phyloP scores from a whole-genome alignment of 2,797 vertebrate species.

The Microctenopoma lineatum region DNA sequence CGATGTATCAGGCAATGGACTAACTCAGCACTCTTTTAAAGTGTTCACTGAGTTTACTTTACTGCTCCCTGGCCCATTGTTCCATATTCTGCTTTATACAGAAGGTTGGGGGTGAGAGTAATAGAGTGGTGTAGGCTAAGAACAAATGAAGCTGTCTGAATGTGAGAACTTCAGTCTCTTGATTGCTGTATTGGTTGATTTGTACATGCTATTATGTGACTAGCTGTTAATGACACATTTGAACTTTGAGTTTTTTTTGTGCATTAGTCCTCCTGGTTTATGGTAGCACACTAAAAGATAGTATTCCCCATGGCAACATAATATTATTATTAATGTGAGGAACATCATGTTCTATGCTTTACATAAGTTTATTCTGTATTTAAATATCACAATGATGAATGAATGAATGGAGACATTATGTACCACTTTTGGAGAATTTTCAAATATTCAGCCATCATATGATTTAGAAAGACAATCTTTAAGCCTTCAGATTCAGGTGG shows the following conservation, averaged over 20 bases:
- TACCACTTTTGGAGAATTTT: background rate
- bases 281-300: background rate
- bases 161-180: background rate
- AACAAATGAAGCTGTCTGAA: background rate
- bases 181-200: background rate
- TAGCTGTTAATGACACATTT: background rate
- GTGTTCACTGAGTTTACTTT: conserved; percentile 1
- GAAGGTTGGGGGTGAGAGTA: background rate
- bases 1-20: conserved; percentile 27
- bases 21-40: background rate
- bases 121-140: background rate
- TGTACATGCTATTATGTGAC: background rate
- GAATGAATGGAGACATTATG: background rate
- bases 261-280: background rate
- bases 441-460: background rate
- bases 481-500: too few relatives aligned
- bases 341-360: background rate
- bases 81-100: background rate
- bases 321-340: background rate
- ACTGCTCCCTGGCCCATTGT: background rate
- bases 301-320: background rate
- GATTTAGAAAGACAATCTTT: background rate
- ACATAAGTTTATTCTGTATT: background rate
- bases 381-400: background rate
- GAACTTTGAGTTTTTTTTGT: background rate